A percentile compares a stretch with the other conserved stretches of the same genome.
phyloP scores from a whole-genome alignment of 1,140 invertebrate species.

The Microplitis demolitor region DNA sequence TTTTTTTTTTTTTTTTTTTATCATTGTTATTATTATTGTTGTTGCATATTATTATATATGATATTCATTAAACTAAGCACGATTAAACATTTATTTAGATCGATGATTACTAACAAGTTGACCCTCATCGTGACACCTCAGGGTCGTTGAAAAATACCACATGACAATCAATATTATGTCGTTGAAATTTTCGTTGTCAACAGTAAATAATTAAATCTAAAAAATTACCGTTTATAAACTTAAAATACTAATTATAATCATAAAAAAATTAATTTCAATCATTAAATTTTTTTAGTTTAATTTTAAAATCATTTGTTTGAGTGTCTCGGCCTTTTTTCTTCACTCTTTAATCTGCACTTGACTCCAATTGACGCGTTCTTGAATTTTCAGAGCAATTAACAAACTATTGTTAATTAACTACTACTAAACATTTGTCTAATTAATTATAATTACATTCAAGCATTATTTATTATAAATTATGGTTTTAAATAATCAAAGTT shows the following conservation, averaged over 20 bases:
- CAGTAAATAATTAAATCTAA: not conserved
- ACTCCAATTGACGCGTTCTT: not conserved
- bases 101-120: constrained; percentile 30
- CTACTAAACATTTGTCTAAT: not conserved
- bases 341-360: not conserved
- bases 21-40: no score
- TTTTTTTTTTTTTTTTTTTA: not conserved
- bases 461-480: no score
- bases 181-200: constrained; percentile 26
- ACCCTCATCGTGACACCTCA: constrained; percentile 25
- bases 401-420: not conserved
- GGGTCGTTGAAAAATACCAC: constrained; percentile 21
- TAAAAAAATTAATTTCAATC: no score
- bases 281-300: no score
- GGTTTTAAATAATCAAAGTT: no score
- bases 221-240: no score
- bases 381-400: not conserved
- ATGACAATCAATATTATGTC: constrained; percentile 39
- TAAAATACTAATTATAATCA: no score
- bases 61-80: constrained; percentile 8
- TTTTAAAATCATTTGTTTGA: no score
- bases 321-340: not conserved
- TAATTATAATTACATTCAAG: not conserved
- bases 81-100: constrained; percentile 19
- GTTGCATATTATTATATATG: not conserved